Evolutionary conservation across 2,113 vertebrate genomes (phyloP), one percentile per base, ranked within the genome.

Genomic region (Stigmatopora nigra): DNA sequence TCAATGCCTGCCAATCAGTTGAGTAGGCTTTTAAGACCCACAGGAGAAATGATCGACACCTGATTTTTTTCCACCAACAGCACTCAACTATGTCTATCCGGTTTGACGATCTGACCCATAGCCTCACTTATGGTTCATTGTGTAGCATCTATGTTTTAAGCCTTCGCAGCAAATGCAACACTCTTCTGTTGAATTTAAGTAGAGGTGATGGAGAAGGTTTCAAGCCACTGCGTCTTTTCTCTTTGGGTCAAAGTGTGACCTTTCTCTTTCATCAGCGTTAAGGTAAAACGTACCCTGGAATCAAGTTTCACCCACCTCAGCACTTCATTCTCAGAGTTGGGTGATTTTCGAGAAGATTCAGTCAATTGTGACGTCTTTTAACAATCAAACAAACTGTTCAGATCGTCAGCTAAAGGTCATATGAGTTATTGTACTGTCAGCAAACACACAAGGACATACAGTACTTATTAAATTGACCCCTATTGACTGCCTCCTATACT

Each of bases 391-490:
- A 67, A 70, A 78, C 25, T 61, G 47, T 47, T 71, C 44, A 38
- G 61, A 67, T 41, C n/a, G 11, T 62, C 73, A 69, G 56, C 38
- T 61, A 31, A 71, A 77, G 62, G 72, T 78, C 71, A 65, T 60
- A 58, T 66, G 25, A 2, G 48, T 78, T 84, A 81, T 63, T 77
- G 74, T 79, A 62, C 67, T 16, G 73, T 89, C 86, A 86, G 84
- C 86, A 73, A 80, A 79, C 70, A 77, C 55, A 66, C 9, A 16
- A 16, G 20, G 16, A 3, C 38, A 45, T 64, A 41, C 38, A 41
- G 38, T 41, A 63, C 68, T 72, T 67, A 64, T 76, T 71, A 74
- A 70, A 73, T 74, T 49, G 66, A 73, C 66, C 65, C 25, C 46
- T 68, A 71, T 79, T 69, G 79, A 62, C 73, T 66, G 68, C 63